Percentiles rank a stretch among this genome's conserved stretches.
Evolutionary conservation across 2,113 vertebrate genomes (phyloP).

Genomic region (Amazona guildingii): DNA sequence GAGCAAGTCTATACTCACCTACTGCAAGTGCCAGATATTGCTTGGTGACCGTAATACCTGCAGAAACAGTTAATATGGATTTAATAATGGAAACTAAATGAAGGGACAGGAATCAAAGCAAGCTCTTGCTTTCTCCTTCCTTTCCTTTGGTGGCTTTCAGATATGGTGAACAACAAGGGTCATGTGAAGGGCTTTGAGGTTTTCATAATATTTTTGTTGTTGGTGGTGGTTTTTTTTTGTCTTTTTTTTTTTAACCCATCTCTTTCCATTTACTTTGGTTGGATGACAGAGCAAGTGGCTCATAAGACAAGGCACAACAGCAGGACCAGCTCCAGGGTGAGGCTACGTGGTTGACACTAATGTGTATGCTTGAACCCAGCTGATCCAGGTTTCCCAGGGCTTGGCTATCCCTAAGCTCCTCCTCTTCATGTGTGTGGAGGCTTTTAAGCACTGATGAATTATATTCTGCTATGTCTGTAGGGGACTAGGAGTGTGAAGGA

Average conservation of each 20-base stretch:
- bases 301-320: neutral
- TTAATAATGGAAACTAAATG: neutral
- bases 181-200: neutral
- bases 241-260: neutral
- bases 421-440: neutral
- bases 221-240: neutral
- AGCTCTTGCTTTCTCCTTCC: neutral
- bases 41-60: neutral
- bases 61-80: neutral
- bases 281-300: neutral
- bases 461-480: neutral
- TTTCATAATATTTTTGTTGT: neutral
- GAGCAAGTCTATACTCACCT: neutral
- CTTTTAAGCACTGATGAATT: neutral
- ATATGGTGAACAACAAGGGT: neutral
- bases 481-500: neutral
- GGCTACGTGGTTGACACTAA: fast-evolving
- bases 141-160: neutral
- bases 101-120: neutral
- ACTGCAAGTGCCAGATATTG: neutral
- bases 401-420: neutral
- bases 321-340: neutral
- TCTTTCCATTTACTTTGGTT: neutral
- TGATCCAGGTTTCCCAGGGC: neutral
- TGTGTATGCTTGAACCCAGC: neutral